Conservation (phyloP, 2,888 invertebrate species). For the Bombylius discolor region DNA sequence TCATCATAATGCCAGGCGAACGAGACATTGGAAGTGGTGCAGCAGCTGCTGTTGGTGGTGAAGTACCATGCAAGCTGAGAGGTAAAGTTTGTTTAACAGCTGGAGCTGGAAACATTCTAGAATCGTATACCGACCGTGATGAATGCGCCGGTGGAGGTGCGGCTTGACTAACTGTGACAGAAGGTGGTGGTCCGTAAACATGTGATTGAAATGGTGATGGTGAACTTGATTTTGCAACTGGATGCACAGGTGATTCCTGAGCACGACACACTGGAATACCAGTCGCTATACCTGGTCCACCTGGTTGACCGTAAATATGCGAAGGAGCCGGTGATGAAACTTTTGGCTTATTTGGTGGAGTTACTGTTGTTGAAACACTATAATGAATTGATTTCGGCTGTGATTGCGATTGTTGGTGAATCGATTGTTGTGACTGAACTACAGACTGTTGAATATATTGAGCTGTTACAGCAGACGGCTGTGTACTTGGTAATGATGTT, state of each 20-base stretch:
- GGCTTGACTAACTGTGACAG: constrained; percentile 36
- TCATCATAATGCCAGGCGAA: constrained; percentile 22
- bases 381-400: constrained; percentile 29
- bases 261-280: constrained; percentile 43
- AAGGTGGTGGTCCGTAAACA: constrained; percentile 38
- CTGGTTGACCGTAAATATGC: constrained; percentile 22
- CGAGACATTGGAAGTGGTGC: constrained; percentile 30
- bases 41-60: constrained; percentile 38
- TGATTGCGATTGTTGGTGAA: constrained; percentile 24
- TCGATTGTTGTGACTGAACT: constrained; percentile 13
- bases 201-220: constrained; percentile 31
- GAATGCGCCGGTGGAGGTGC: constrained; percentile 46
- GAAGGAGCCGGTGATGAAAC: constrained; percentile 65
- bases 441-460: constrained; percentile 13
- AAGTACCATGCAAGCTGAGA: constrained; percentile 36
- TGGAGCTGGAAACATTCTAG: constrained; percentile 22
- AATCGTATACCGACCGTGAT: constrained; percentile 24
- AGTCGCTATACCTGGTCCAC: constrained; percentile 39
- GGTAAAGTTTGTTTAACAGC: constrained; percentile 17
- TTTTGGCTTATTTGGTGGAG: constrained; percentile 41
- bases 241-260: constrained; percentile 28
- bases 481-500: constrained; percentile 33
- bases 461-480: constrained; percentile 13
- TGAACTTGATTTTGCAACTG: constrained; percentile 42
- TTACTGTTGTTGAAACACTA: constrained; percentile 14